Conservation (phyloP, 2,888 invertebrate genomes). For the Allygus modestus region DNA sequence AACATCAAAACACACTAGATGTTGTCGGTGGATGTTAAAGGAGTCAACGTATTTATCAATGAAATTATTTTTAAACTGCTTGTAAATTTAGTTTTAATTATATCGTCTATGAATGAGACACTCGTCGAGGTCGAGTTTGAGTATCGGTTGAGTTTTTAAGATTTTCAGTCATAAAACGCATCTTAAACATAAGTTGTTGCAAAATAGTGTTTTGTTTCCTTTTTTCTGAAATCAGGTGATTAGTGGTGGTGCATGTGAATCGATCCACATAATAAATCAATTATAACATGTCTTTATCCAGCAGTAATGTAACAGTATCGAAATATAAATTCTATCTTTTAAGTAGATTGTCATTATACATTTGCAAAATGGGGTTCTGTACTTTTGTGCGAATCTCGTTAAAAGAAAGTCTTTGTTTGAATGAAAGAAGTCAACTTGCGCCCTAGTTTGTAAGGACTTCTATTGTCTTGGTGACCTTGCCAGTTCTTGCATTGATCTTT, state of each 20-base stretch:
- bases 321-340: no score
- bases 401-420: conserved; percentile 3
- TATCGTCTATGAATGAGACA: neutral
- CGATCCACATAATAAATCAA: no score
- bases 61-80: neutral
- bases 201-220: no score
- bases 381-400: neutral
- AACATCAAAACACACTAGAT: neutral
- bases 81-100: no score
- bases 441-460: neutral
- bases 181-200: no score
- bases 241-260: no score
- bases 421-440: neutral
- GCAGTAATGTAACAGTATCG: no score
- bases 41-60: neutral
- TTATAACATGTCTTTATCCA: no score
- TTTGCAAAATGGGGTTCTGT: neutral
- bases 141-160: no score
- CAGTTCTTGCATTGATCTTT: neutral
- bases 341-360: neutral
- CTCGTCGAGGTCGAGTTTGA: no score
- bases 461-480: neutral
- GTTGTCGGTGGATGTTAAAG: neutral
- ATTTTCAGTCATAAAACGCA: no score
- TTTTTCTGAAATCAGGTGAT: no score